Conservation (phyloP, 1,140 invertebrate species). For the Hyphantria cunea region DNA sequence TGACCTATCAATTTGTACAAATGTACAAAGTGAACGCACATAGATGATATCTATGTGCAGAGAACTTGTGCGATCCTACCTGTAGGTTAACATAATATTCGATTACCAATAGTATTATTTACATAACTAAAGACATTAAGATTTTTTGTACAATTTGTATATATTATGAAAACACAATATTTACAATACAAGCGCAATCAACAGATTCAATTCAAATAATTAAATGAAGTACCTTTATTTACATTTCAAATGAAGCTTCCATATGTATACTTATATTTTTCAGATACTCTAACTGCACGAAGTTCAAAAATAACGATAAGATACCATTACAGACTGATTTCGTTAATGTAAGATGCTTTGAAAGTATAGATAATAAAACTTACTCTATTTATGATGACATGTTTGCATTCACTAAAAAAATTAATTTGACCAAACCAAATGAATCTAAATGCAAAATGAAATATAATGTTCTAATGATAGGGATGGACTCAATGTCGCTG, state of each 20-base stretch:
- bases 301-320: conserved; percentile 54
- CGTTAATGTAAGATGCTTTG: conserved; percentile 78
- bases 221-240: background rate
- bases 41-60: no score
- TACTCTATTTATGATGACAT: conserved; percentile 57
- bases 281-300: conserved; percentile 55
- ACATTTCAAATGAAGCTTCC: background rate
- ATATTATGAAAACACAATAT: no score
- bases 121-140: no score
- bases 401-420: conserved; percentile 58
- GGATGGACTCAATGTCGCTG: conserved; percentile 92
- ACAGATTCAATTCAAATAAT: no score
- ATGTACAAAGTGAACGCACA: no score
- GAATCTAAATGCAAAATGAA: conserved; percentile 44
- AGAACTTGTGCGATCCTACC: no score
- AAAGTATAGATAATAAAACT: conserved; percentile 46
- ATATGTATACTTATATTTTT: conserved; percentile 22
- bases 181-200: no score
- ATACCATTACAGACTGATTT: conserved; percentile 72
- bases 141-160: no score
- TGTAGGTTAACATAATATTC: no score
- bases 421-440: conserved; percentile 33
- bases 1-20: no score
- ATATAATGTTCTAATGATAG: conserved; percentile 88
- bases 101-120: no score